phyloP scores from a whole-genome alignment of 2,113 vertebrate species.

The Clarias macrocephalus region DNA sequence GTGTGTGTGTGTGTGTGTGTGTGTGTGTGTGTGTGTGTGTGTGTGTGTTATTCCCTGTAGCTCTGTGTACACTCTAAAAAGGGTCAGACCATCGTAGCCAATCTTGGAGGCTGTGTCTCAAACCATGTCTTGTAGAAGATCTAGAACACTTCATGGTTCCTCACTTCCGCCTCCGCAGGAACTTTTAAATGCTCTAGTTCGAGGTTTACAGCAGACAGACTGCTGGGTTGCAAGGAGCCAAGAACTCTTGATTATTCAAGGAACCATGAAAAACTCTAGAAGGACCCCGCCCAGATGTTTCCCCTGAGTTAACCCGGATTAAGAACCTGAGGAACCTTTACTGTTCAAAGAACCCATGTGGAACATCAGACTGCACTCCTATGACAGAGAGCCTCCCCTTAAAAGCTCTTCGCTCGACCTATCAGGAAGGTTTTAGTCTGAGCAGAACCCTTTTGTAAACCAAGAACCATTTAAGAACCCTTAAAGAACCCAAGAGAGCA shows the following conservation, averaged over 20 bases:
- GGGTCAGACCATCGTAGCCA: background rate
- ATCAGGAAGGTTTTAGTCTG: background rate
- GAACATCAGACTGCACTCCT: background rate
- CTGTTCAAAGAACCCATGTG: background rate
- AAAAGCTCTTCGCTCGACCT: background rate
- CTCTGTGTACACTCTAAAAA: background rate
- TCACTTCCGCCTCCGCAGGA: background rate
- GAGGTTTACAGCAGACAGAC: too few relatives aligned
- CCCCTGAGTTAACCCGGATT: background rate
- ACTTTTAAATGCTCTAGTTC: background rate
- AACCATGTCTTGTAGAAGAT: background rate
- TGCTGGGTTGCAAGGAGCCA: background rate
- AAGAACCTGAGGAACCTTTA: background rate
- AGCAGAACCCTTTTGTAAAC: background rate
- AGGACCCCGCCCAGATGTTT: background rate
- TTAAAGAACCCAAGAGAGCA: background rate
- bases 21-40: conserved; percentile 24
- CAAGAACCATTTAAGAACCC: background rate
- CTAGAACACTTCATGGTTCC: background rate
- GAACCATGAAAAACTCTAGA: background rate
- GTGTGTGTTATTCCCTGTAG: background rate
- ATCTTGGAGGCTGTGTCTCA: background rate
- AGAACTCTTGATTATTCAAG: background rate
- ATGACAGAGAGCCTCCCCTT: background rate
- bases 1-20: background rate